Evolutionary conservation across 1,140 invertebrate genomes (phyloP), one percentile per base, ranked within the genome.

Genomic region (Coptotermes formosanus): DNA sequence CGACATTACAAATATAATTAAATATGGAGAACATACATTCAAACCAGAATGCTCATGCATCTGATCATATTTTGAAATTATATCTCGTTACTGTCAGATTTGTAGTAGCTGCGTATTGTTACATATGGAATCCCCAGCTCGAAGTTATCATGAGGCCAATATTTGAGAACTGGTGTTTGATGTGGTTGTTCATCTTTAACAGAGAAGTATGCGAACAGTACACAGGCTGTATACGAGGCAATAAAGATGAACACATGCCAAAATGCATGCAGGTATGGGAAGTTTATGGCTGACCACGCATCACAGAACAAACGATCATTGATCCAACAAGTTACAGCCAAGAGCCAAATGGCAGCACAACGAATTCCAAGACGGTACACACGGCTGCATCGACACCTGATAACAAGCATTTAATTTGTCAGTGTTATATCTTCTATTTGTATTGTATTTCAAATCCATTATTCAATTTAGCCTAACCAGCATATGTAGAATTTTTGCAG

Each of bases 221-320:
- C 95, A 59, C 95, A 92, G 16, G 94, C 94, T 14, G 94, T 94
- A 87, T 96, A 96, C 82, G 94, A 94, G 0, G 95, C 94, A 82
- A 96, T 95, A 88, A 96, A 96, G 88, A 96, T 96, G 75, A 96
- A 93, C 32, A 96, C 91, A 90, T 97, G 96, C 95, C 95, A 97
- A 14, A 96, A 91, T 25, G 94, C 95, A 90, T 97, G 96, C 88
- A 96, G 91, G 90, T 96, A 96, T 0, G 95, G 95, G 88, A 96
- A 95, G 89, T 95, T 93, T 32, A 96, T 92, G 16, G 93, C 92
- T 0, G 94, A 92, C 95, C 95, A 96, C 38, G 94, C 93, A 88
- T 96, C 95, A 89, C 96, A 97, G 90, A 96, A 95, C 87, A 96
- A 90, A 43, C 95, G 91, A 91, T 97, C 96, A 87, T 95, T 95